These are phyloP conservation scores for human (Homo sapiens) DNA, from an alignment of 2,113 vertebrate species.

Conservation along the genomic window DNA sequence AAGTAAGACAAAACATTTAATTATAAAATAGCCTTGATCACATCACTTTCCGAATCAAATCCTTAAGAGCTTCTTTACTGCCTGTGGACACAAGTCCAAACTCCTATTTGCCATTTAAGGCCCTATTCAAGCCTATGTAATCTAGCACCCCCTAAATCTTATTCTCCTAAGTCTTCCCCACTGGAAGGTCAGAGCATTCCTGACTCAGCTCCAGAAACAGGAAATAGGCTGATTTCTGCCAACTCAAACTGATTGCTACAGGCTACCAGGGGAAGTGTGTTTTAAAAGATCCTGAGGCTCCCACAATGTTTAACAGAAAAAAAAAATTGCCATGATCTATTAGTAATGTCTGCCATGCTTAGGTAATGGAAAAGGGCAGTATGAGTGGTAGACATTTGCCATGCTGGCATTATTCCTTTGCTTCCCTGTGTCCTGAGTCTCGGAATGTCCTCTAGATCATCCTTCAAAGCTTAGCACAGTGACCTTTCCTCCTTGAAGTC, in stretches of 20 bases:
- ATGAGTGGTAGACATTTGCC: neutral
- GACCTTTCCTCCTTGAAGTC: neutral
- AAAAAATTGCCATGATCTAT: neutral
- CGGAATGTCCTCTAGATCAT: neutral
- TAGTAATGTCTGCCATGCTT: neutral
- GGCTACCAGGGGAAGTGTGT: neutral
- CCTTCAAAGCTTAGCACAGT: neutral
- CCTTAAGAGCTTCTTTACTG: neutral
- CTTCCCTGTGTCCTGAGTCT: neutral
- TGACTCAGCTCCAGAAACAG: neutral
- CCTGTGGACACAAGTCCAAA: neutral
- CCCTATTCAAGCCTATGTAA: neutral
- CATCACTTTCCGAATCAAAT: neutral
- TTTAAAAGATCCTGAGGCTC: neutral
- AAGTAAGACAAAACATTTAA: conserved; percentile 32
- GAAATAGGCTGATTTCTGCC: neutral
- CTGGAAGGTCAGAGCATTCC: neutral
- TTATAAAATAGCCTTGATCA: neutral
- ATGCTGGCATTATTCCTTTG: neutral
- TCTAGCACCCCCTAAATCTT: neutral
- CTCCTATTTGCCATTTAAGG: neutral
- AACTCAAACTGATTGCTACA: neutral
- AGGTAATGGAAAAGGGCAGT: neutral
- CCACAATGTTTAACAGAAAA: neutral
- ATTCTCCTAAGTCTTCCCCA: neutral